Evolutionary conservation across 30 jellyfish, hydroid and myxozoan genomes (phyloP).

Genomic region (Turritopsis rubra): DNA sequence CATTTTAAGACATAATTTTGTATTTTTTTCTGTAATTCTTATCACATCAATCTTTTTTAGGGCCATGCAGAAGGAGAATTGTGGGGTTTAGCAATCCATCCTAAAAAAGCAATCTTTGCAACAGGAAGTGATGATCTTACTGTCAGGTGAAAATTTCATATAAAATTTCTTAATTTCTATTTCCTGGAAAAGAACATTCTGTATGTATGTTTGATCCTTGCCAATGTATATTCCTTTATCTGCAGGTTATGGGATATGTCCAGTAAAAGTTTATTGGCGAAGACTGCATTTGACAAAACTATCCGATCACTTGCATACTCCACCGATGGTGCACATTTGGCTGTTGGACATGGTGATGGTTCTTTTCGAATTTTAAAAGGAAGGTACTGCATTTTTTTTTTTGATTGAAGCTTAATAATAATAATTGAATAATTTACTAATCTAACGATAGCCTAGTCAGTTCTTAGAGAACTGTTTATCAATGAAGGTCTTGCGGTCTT

Average conservation of each 20-base stretch:
- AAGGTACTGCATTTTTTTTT: conserved; percentile 46
- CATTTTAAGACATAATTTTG: no score
- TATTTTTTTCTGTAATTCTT: background rate
- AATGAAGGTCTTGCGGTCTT: background rate
- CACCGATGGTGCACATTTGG: conserved; percentile 83
- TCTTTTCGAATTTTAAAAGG: conserved; percentile 88
- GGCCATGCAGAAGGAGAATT: conserved; percentile 99
- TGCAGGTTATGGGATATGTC: conserved; percentile 88
- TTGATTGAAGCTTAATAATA: background rate
- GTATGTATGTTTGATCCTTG: background rate
- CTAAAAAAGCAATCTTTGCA: conserved; percentile 77
- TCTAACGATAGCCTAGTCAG: no score
- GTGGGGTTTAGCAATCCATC: conserved; percentile 96
- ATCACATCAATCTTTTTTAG: conserved; percentile 10
- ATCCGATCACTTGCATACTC: conserved; percentile 75
- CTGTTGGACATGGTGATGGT: conserved; percentile 89
- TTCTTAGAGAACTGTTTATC: background rate
- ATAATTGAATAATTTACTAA: no score
- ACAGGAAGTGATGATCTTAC: conserved; percentile 91
- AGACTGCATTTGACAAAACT: conserved; percentile 55
- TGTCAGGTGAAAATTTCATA: conserved; percentile 45
- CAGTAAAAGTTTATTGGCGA: conserved; percentile 59
- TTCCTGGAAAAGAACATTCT: background rate
- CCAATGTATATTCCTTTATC: background rate
- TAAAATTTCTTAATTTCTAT: background rate